Base-by-base conservation (phyloP, 2,113 vertebrate genomes). In the Diadophis punctatus region DNA sequence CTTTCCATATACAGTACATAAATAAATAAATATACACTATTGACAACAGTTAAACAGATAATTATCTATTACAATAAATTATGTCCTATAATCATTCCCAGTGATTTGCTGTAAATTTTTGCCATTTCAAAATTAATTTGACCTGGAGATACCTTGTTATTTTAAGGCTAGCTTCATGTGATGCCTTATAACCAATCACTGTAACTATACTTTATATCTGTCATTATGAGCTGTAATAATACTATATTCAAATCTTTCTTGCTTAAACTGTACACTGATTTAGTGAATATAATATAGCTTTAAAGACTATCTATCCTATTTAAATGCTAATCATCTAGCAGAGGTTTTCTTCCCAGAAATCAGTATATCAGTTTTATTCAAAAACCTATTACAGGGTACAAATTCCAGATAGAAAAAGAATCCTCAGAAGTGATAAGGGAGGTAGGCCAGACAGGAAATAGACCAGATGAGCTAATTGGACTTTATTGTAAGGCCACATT, bases 291-390 rank as follows among this genome's bases (percentile, higher is more conserved):
- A 91, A 88, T 90, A 90, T 22, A 93, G 48, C 53, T 58, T 91
- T 88, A 93, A 89, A 89, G 90, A 39, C 87, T 91, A 93, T 93
- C 88, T 60, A 55, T 89, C 74, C 87, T 91, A 93, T 93, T 93
- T 93, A 91, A 91, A 91, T 93, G 87, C 55, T 89, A 93, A 89
- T 93, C 90, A 93, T 34, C 48, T 63, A 53, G 53, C 52, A 89
- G 39, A 84, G 68, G 55, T 85, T 89, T 88, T 51, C 34, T 93
- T 91, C 87, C 90, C 52, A 89, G 74, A 91, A 93, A 93, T 89
- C 55, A 63, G 18, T 90, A 86, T 34, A 63, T 34, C 48, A 86
- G 25, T 89, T 89, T 93, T 89, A 89, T 86, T 86, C n/a, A 91
- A 60, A 52, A 91, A 55, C 53, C 88, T 89, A 84, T 88, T 63